A percentile compares a stretch with the other conserved stretches of the same genome.
phyloP scores from a whole-genome alignment of 2,797 vertebrate species.

The Peromyscus attwateri region DNA sequence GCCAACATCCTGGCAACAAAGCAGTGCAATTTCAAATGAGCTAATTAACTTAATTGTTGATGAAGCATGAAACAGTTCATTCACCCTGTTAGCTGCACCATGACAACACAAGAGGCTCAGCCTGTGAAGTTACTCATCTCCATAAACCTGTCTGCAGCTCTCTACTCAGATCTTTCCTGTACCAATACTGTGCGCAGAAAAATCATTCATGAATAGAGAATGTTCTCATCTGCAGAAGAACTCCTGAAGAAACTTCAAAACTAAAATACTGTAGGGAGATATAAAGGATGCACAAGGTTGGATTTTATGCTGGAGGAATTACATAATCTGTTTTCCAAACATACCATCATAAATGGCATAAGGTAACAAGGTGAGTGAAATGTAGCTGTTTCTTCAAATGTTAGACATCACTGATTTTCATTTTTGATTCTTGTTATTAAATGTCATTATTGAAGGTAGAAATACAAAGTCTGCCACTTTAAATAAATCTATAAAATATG shows the following conservation, averaged over 20 bases:
- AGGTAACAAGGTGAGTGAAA: neutral
- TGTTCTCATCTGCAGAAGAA: constrained; percentile 42
- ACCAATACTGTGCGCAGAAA: constrained; percentile 60
- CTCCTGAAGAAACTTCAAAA: neutral
- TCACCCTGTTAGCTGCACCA: constrained; percentile 98
- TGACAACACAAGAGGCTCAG: constrained; percentile 97
- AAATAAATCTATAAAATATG: neutral
- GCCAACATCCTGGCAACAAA: constrained; percentile 99
- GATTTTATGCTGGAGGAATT: constrained; percentile 22
- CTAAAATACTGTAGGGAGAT: constrained; percentile 16
- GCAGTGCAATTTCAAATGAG: constrained; percentile 99
- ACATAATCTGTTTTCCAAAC: neutral
- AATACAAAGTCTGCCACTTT: neutral
- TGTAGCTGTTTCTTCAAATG: neutral
- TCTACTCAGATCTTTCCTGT: constrained; percentile 87
- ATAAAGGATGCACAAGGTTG: neutral
- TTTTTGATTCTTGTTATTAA: neutral
- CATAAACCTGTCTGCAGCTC: constrained; percentile 93
- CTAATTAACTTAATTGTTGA: constrained; percentile 99
- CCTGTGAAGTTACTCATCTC: constrained; percentile 94
- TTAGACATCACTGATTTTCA: neutral
- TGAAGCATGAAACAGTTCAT: constrained; percentile 99
- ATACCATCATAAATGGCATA: neutral
- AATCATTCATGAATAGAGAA: constrained; percentile 42
- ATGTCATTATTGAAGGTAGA: constrained; percentile 1